These are phyloP conservation scores for Nycteola revayana DNA, from an alignment of 2,888 invertebrate species.

Conservation along the genomic window DNA sequence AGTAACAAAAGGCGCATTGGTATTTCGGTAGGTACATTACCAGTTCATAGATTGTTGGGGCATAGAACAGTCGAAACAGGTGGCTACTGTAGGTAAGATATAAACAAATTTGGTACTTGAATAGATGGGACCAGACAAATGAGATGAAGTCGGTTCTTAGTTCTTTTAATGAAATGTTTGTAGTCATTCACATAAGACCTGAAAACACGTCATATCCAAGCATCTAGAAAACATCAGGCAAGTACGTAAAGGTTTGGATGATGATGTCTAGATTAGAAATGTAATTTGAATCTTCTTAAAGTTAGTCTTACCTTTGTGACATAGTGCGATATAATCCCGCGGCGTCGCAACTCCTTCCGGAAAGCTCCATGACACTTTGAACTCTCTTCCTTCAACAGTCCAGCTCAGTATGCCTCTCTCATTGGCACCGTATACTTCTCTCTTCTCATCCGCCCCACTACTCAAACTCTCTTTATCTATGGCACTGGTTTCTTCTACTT, in stretches of 20 bases:
- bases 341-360: constrained; percentile 56
- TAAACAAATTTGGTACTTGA: no score
- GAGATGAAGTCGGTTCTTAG: no score
- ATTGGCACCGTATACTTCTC: constrained; percentile 28
- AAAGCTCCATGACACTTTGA: constrained; percentile 72
- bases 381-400: constrained; percentile 64
- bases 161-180: neutral
- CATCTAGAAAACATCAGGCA: neutral
- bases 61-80: no score
- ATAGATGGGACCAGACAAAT: no score
- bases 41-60: no score
- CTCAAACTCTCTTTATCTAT: constrained; percentile 41
- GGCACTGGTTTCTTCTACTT: constrained; percentile 44
- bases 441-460: constrained; percentile 32
- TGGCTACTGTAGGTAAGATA: no score
- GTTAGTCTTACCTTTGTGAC: constrained; percentile 80
- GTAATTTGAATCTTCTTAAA: no score
- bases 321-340: constrained; percentile 80
- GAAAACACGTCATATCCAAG: neutral
- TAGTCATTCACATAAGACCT: neutral
- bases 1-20: no score
- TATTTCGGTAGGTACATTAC: no score
- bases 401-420: constrained; percentile 49
- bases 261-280: neutral
- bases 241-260: no score